phyloP scores from a whole-genome alignment of 2,797 vertebrate genomes.

The Sebastes diploproa region DNA sequence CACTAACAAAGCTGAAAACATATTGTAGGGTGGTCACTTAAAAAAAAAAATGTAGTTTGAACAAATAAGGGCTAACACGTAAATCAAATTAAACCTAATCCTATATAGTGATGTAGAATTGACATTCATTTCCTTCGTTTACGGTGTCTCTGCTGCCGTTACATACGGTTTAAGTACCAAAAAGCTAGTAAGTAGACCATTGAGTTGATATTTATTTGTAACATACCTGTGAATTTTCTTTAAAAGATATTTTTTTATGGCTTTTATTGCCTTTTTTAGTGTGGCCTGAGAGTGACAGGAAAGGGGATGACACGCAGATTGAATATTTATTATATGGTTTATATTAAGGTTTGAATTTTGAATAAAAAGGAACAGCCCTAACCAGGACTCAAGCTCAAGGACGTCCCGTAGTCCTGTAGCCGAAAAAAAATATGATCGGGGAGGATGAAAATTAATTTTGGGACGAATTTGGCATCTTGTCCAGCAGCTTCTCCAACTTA shows the following conservation, averaged over 20 bases:
- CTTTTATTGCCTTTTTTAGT: too few relatives aligned
- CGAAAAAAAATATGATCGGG: too few relatives aligned
- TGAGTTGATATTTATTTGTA: not conserved
- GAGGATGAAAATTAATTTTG: too few relatives aligned
- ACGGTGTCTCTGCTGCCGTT: not conserved
- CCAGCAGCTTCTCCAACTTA: too few relatives aligned
- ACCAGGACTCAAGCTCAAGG: too few relatives aligned
- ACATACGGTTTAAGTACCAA: not conserved
- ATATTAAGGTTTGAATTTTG: not conserved
- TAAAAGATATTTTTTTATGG: too few relatives aligned
- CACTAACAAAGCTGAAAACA: not conserved
- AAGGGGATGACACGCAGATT: not conserved
- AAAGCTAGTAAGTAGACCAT: not conserved
- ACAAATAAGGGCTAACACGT: not conserved
- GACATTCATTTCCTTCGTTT: not conserved
- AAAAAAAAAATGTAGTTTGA: not conserved
- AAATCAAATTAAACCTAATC: not conserved
- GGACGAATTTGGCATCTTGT: too few relatives aligned
- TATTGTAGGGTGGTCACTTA: not conserved
- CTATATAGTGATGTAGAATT: not conserved
- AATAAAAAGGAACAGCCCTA: not conserved
- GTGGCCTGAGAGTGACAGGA: rapidly evolving
- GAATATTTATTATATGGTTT: not conserved
- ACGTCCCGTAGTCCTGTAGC: too few relatives aligned
- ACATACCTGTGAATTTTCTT: too few relatives aligned